Evolutionary conservation across 2,797 vertebrate genomes (phyloP).

Genomic region (Halcyon chelicuti): DNA sequence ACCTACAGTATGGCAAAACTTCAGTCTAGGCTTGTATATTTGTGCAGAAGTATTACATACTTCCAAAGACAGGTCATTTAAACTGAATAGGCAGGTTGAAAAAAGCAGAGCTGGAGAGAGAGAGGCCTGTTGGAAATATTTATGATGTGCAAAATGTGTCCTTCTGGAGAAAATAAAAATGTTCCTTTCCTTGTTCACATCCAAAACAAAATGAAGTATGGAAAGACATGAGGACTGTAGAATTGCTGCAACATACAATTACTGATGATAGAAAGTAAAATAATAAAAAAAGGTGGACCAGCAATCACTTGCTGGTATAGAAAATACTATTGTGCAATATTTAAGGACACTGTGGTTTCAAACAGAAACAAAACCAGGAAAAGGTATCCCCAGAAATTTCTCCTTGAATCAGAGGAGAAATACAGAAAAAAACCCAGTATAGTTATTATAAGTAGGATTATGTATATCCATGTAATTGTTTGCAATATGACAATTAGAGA

Average conservation of each 20-base stretch:
- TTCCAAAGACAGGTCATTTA: not conserved
- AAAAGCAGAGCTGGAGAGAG: not conserved
- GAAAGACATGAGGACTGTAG: not conserved
- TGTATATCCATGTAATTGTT: not conserved
- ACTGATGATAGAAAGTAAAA: not conserved
- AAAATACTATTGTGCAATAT: not conserved
- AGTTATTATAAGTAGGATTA: not conserved
- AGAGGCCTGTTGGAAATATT: not conserved
- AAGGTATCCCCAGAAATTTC: accelerated
- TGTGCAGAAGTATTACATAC: not conserved
- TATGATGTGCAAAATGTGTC: not conserved
- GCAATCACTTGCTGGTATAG: not conserved
- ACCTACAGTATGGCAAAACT: not conserved
- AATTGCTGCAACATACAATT: not conserved
- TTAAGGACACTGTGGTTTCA: not conserved
- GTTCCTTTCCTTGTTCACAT: not conserved
- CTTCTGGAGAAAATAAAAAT: not conserved
- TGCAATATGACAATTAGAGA: not conserved
- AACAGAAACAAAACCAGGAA: not conserved
- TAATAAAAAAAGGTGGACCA: not conserved
- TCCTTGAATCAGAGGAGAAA: not conserved
- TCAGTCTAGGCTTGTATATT: not conserved
- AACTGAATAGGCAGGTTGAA: not conserved
- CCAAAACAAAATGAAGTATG: not conserved
- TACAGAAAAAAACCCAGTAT: not conserved